phyloP scores from a whole-genome alignment of 2,888 invertebrate species.

The Liodrosophila aerea region DNA sequence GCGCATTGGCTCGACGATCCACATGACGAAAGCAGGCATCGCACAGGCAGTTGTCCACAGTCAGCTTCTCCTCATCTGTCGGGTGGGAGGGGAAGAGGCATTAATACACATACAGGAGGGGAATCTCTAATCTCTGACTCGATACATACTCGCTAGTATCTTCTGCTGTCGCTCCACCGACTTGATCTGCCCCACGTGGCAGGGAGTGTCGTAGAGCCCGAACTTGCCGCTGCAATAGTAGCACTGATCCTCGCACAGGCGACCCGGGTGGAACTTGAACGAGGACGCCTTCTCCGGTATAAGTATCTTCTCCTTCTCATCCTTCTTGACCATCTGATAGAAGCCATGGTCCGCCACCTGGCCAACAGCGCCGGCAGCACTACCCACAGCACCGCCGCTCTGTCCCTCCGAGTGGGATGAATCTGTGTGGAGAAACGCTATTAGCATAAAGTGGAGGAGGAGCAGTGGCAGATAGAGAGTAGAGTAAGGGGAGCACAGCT shows the following conservation, averaged over 20 bases:
- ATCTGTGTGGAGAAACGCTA: conserved; percentile 58
- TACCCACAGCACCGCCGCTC: too few species aligned
- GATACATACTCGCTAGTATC: conserved; percentile 88
- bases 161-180: conserved; percentile 91
- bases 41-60: conserved; percentile 92
- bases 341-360: conserved; percentile 52
- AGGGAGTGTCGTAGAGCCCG: conserved; percentile 92
- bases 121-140: too few species aligned
- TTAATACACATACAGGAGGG: too few species aligned
- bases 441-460: too few species aligned
- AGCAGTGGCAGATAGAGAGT: not conserved
- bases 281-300: conserved; percentile 95
- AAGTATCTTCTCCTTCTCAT: conserved; percentile 84
- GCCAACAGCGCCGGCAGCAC: too few species aligned
- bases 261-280: conserved; percentile 92
- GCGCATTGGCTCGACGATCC: conserved; percentile 90
- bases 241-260: conserved; percentile 92
- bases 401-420: conserved; percentile 80
- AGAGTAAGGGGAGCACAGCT: not conserved
- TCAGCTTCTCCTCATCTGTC: conserved; percentile 92
- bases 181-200: conserved; percentile 93
- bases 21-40: conserved; percentile 94
- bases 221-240: conserved; percentile 94
- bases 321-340: conserved; percentile 78
- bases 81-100: not conserved